These are phyloP conservation scores for Liposcelis brunnea DNA, from an alignment of 2,888 invertebrate species.

Conservation along the genomic window DNA sequence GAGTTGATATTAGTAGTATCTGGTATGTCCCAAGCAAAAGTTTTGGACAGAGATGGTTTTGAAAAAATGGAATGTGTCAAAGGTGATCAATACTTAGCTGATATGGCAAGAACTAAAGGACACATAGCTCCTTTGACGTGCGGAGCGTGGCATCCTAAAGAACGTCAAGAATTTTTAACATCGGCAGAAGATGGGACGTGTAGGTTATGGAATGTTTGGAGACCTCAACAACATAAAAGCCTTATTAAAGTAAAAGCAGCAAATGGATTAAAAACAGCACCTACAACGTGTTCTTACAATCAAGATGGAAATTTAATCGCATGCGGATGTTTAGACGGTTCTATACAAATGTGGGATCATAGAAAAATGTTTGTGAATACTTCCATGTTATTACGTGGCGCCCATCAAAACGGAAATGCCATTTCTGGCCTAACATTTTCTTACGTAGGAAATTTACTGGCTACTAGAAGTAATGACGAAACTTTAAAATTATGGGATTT, in stretches of 20 bases:
- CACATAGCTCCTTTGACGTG: conserved; percentile 81
- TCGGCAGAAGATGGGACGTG: conserved; percentile 88
- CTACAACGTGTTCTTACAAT: conserved; percentile 68
- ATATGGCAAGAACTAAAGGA: conserved; percentile 85
- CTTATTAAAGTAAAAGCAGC: conserved; percentile 76
- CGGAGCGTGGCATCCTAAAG: conserved; percentile 87
- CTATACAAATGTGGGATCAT: conserved; percentile 94
- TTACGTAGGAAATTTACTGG: conserved; percentile 60
- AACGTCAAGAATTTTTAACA: conserved; percentile 84
- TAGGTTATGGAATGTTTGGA: conserved; percentile 74
- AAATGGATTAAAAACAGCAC: conserved; percentile 71
- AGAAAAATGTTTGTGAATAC: conserved; percentile 82
- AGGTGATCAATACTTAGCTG: conserved; percentile 90
- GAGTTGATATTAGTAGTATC: conserved; percentile 85
- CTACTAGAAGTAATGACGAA: conserved; percentile 78
- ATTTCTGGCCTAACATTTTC: conserved; percentile 76
- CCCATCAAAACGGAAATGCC: conserved; percentile 63
- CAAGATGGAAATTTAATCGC: conserved; percentile 75
- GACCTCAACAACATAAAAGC: conserved; percentile 51
- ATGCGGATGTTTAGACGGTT: conserved; percentile 87
- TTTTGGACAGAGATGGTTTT: conserved; percentile 86
- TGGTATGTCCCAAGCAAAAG: conserved; percentile 83
- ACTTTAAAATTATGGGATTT: conserved; percentile 92
- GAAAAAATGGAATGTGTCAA: conserved; percentile 85
- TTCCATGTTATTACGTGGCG: conserved; percentile 53